phyloP scores from a whole-genome alignment of 2,113 vertebrate species.

The Setophaga coronata region DNA sequence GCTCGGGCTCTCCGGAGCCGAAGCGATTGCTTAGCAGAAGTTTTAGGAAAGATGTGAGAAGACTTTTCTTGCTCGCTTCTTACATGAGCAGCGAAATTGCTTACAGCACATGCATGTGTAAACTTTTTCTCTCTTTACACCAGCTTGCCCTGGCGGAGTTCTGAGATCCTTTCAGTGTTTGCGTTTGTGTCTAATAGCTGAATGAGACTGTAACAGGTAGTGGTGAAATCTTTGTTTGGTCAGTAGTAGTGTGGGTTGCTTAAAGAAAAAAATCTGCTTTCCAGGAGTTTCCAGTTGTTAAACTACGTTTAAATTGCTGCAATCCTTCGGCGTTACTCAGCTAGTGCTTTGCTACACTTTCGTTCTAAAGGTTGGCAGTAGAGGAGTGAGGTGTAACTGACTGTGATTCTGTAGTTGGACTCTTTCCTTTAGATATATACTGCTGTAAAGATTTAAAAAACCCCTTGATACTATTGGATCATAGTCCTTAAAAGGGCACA shows the following conservation, averaged over 20 bases:
- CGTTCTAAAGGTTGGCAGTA: not conserved
- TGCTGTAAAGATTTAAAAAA: not conserved
- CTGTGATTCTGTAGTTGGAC: not conserved
- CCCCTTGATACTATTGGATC: fast-evolving
- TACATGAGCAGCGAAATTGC: not conserved
- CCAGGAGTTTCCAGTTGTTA: not conserved
- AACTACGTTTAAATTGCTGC: not conserved
- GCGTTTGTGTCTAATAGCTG: not conserved
- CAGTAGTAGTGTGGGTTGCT: no score
- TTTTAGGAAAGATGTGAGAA: not conserved
- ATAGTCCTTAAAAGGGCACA: not conserved
- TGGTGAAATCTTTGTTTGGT: not conserved
- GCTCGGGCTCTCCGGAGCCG: not conserved
- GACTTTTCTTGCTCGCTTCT: not conserved
- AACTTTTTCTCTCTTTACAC: not conserved
- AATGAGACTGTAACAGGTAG: fast-evolving
- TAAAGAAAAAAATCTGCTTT: not conserved
- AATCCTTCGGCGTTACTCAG: fast-evolving
- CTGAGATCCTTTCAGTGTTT: not conserved
- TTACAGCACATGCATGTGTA: not conserved
- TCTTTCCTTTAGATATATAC: not conserved
- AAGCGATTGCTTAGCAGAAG: not conserved
- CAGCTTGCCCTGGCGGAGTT: not conserved
- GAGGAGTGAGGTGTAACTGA: not conserved
- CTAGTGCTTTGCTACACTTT: not conserved